Conservation (phyloP, 1,140 invertebrate genomes). For the Saccostrea glomerata region DNA sequence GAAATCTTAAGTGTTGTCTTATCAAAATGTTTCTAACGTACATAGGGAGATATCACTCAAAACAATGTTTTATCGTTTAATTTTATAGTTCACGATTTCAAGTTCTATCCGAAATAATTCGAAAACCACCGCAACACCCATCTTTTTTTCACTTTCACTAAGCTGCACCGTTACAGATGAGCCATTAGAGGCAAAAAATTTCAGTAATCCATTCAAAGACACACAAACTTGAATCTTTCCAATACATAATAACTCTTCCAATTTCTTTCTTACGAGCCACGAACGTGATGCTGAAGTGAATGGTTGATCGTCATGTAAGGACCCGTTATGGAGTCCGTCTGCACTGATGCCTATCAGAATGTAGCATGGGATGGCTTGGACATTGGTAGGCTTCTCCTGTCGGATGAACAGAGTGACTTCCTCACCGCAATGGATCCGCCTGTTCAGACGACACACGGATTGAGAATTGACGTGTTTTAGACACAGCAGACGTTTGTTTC, state of each 20-base stretch:
- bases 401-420: background rate
- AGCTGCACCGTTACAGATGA: background rate
- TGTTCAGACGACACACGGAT: constrained; percentile 15
- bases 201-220: background rate
- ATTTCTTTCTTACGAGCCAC: background rate
- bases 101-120: constrained; percentile 25
- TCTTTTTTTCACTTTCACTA: background rate
- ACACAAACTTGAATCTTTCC: constrained; percentile 19
- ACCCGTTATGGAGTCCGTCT: constrained; percentile 31
- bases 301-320: constrained; percentile 24
- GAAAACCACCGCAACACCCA: constrained; percentile 19
- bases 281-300: constrained; percentile 17
- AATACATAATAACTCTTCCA: background rate
- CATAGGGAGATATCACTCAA: background rate
- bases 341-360: constrained; percentile 3
- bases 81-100: constrained; percentile 23
- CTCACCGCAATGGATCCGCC: constrained; percentile 13
- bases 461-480: background rate
- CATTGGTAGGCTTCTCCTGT: background rate
- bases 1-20: too few species aligned
- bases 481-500: constrained; percentile 1
- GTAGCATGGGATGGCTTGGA: background rate
- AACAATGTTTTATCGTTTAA: background rate
- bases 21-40: too few species aligned
- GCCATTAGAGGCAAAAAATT: background rate